These are phyloP conservation scores for Euphonia xanthogaster DNA, from an alignment of 2,797 vertebrate species.

Conservation along the genomic window DNA sequence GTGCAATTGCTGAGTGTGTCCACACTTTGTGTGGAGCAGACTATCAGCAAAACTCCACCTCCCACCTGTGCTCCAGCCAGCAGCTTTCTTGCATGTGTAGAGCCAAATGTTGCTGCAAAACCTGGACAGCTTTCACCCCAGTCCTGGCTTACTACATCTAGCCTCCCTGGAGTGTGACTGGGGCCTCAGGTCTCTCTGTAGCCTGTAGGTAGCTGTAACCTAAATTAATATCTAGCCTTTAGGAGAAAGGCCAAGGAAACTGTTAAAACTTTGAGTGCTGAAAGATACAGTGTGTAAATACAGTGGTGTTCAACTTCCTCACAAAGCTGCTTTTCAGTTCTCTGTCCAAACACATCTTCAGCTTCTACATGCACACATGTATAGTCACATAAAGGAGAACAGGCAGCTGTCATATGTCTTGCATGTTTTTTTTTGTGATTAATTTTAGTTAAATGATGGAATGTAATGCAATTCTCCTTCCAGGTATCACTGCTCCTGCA, in stretches of 20 bases:
- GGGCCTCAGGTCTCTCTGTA: neutral
- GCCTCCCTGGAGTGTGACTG: neutral
- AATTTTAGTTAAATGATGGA: neutral
- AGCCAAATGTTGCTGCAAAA: neutral
- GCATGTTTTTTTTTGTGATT: neutral
- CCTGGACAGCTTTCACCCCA: neutral
- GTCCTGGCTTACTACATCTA: neutral
- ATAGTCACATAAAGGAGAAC: neutral
- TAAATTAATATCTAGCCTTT: neutral
- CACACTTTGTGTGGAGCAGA: neutral
- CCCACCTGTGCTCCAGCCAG: neutral
- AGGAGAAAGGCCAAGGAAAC: neutral
- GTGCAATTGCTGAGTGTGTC: neutral
- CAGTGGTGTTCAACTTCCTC: neutral
- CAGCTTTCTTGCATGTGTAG: neutral
- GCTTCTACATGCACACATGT: neutral
- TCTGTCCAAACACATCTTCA: neutral
- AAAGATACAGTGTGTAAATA: neutral
- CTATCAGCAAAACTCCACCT: neutral
- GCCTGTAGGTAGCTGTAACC: neutral
- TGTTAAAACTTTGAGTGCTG: neutral
- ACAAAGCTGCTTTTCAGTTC: neutral
- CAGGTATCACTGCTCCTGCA: neutral
- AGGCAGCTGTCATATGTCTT: neutral
- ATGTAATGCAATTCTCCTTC: neutral